A percentile compares a stretch with the other conserved stretches of the same genome.
phyloP scores from a whole-genome alignment of 2,113 vertebrate species.

The Meriones unguiculatus region DNA sequence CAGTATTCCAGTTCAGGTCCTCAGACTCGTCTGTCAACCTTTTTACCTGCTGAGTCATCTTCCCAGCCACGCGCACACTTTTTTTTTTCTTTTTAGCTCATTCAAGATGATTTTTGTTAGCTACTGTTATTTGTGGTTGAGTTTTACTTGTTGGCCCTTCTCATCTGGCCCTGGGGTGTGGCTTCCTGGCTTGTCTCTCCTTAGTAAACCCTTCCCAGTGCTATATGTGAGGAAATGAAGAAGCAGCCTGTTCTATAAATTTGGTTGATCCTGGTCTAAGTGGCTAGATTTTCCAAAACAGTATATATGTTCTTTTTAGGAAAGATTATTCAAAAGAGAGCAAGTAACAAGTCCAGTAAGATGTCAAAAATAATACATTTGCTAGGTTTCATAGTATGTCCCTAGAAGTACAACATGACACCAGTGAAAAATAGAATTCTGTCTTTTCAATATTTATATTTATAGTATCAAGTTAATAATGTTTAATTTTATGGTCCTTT shows the following conservation, averaged over 20 bases:
- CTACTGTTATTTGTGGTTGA: background rate
- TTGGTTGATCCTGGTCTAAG: background rate
- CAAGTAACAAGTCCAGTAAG: background rate
- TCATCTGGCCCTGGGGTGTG: background rate
- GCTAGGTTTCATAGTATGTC: background rate
- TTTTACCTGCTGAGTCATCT: background rate
- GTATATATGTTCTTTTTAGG: background rate
- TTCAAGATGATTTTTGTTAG: background rate
- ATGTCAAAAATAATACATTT: background rate
- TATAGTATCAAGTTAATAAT: background rate
- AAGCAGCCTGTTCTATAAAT: background rate
- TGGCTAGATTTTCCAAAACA: constrained; percentile 14
- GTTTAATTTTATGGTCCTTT: background rate
- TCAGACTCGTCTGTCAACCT: background rate
- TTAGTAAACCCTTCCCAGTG: background rate
- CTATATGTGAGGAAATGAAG: background rate
- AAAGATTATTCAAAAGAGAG: background rate
- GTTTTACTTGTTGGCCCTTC: background rate
- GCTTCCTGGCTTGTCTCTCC: background rate
- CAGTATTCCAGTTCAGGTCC: background rate
- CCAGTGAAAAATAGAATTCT: background rate
- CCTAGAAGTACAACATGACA: background rate
- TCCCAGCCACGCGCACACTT: background rate
- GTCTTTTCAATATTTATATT: background rate
- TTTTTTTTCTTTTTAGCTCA: background rate